These are phyloP conservation scores for Apodemus agrarius DNA, from an alignment of 2,797 vertebrate species.

Conservation along the genomic window DNA sequence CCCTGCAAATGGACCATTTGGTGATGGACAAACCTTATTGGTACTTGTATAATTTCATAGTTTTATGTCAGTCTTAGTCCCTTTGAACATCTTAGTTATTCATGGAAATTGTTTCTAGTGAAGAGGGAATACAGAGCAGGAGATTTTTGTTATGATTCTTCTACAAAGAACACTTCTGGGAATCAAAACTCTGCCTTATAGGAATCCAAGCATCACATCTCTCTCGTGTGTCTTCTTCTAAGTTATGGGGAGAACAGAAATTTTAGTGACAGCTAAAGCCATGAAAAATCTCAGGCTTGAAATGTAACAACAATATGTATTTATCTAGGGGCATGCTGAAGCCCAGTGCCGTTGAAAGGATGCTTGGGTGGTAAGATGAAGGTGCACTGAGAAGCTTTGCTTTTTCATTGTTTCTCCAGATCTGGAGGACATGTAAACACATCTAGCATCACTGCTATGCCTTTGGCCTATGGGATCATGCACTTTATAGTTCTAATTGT, in stretches of 20 bases:
- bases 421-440: background rate
- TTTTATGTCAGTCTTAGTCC: background rate
- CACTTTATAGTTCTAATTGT: background rate
- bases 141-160: background rate
- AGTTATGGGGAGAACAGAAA: background rate
- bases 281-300: background rate
- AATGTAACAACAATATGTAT: background rate
- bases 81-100: constrained; percentile 1
- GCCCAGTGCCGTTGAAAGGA: background rate
- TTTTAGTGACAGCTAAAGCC: background rate
- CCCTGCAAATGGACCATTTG: background rate
- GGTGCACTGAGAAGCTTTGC: background rate
- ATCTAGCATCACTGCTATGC: background rate
- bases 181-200: background rate
- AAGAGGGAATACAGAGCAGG: background rate
- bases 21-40: background rate
- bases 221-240: background rate
- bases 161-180: background rate
- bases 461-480: background rate
- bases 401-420: background rate
- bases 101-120: background rate
- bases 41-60: background rate
- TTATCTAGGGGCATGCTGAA: background rate
- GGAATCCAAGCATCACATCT: background rate
- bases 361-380: background rate